Evolutionary conservation across 2,797 vertebrate species (phyloP).

Genomic region (Columba guinea): DNA sequence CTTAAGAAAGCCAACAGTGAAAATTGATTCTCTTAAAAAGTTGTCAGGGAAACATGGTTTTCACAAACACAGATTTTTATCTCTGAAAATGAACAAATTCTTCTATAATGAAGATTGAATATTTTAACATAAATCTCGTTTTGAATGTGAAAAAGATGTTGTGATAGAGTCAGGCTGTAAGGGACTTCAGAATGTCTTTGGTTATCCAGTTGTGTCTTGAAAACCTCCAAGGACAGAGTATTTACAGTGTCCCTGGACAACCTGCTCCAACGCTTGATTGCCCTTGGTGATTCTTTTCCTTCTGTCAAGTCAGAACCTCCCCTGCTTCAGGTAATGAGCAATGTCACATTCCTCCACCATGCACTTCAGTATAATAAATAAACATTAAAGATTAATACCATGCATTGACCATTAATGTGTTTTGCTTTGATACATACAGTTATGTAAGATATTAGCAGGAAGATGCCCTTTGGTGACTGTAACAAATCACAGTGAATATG

Average conservation of each 20-base stretch:
- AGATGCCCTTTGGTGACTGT: neutral
- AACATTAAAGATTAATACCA: neutral
- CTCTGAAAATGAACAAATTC: neutral
- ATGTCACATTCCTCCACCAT: neutral
- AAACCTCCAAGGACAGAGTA: neutral
- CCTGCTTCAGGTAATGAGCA: neutral
- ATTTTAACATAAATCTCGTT: neutral
- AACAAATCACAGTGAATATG: fast-evolving
- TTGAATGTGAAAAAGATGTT: neutral
- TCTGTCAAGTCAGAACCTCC: neutral
- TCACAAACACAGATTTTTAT: neutral
- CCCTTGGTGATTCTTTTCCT: neutral
- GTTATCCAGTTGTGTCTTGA: neutral
- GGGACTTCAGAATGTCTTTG: neutral
- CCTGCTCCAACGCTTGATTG: neutral
- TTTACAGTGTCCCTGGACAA: neutral
- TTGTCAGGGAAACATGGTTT: neutral
- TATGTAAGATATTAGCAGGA: neutral
- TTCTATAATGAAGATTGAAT: neutral
- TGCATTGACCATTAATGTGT: neutral
- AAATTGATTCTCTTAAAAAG: neutral
- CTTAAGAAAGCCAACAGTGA: neutral
- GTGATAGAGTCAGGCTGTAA: neutral
- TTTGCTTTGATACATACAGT: neutral
- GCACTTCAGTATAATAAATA: neutral